Base-by-base conservation (phyloP, 2,113 vertebrate species). In the Perca flavescens region DNA sequence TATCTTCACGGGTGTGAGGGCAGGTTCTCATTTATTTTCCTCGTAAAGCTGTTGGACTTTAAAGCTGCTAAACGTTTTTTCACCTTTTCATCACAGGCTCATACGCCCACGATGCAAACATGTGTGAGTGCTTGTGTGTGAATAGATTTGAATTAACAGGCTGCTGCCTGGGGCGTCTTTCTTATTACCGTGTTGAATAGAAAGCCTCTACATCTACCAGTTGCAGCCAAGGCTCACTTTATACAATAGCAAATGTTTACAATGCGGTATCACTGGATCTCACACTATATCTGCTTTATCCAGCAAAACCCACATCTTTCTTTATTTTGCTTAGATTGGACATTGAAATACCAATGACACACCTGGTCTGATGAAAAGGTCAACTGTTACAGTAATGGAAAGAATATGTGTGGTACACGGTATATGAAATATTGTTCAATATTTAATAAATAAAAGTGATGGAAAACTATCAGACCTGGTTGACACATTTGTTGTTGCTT, bases 131-230 rank as follows among this genome's bases (percentile, higher is more conserved):
- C 19, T 13, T 63, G 77, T 73, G 69, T 21, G 60, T 58, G 63
- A 57, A 21, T 34, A 12, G 58, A 47, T 28, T 28, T 28, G 28
- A 74, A 89, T 89, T 77, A 79, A 88, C 82, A 73, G 62, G 22
- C 73, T 67, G 70, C 69, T 61, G 83, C 86, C 86, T 2, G 46
- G 12, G 84, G 91, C 83, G 31, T 75, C 70, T 88, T 87, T 90
- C 53, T 83, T 86, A 90, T 90, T 90, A 87, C 80, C 66, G 50
- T 83, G 80, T 67, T 52, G 71, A 88, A 86, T 76, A 83, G 79
- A 88, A 80, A 77, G 47, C 52, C 60, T 83, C 47, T 83, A 21
- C 66, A 80, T 81, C 61, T 10, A 78, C 19, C 64, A 46, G 70
- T 47, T 15, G 9, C 85, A 40, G 53, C 75, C 47, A 16, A 53